A percentile compares a stretch with the other conserved stretches of the same genome.
phyloP scores from a whole-genome alignment of 2,113 vertebrate species.

The Bothrops jararaca region DNA sequence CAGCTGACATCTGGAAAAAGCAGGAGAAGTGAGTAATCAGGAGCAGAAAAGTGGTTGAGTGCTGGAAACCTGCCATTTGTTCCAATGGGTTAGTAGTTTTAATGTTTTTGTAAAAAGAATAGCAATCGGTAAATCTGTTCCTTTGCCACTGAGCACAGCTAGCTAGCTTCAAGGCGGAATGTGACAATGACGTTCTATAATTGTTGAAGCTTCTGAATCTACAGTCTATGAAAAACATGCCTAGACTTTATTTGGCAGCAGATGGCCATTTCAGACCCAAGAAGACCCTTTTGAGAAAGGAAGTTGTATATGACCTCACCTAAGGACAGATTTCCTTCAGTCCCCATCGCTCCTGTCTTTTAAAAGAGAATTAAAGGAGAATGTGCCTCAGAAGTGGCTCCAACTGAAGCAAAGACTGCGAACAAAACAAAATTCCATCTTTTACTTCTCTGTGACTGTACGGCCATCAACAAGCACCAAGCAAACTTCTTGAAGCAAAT shows the following conservation, averaged over 20 bases:
- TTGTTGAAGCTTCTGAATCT: background rate
- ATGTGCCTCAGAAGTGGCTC: background rate
- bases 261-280: background rate
- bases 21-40: conserved; percentile 25
- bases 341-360: background rate
- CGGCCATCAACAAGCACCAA: background rate
- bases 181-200: background rate
- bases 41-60: conserved; percentile 44
- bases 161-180: conserved; percentile 35
- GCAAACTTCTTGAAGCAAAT: background rate
- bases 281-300: background rate
- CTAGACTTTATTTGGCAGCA: background rate
- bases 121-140: conserved; percentile 46
- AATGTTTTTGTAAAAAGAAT: conserved; percentile 37
- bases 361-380: background rate
- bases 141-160: conserved; percentile 39
- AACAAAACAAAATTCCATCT: background rate
- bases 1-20: conserved; percentile 51
- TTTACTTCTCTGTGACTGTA: background rate
- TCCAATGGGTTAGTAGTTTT: conserved; percentile 34
- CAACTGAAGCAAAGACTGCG: background rate
- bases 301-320: background rate
- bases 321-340: background rate
- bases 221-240: background rate
- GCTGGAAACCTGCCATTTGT: conserved; percentile 56